Evolutionary conservation across 2,797 vertebrate species (phyloP), one percentile per base, ranked within the genome.

Genomic region (Sarcophilus harrisii): DNA sequence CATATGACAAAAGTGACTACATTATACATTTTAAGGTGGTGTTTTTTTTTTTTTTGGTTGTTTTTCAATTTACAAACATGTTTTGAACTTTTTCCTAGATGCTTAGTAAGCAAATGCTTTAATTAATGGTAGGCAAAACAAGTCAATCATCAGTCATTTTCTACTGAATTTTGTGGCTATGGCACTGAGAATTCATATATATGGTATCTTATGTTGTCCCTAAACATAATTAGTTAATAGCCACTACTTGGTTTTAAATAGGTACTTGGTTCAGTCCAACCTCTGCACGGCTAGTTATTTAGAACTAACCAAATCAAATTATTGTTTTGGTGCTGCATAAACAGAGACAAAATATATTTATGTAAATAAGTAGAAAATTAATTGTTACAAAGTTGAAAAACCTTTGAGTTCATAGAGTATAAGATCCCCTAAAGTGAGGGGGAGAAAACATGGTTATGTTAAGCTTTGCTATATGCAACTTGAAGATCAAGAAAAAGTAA

Each of bases 211-310:
- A 29, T 92, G 49, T 81, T 93, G 27, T 32, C 12, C 94, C 90
- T 58, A 90, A 95, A 93, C 0, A 94, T 52, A 52, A 5, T 52
- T 6, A 92, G 57, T 4, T 81, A 94, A 95, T 5, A 58, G 32
- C 57, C 91, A 38, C 73, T 91, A 55, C 81, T 93, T 94, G 10
- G 93, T 55, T 8, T 58, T 38, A 95, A 96, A 6, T 58, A 90
- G 87, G 55, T 12, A 93, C 45, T 58, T 73, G 54, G 81, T 28
- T 92, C 27, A 38, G 92, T 45, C 9, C 38, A 81, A 24, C 73
- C 45, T 81, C 73, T 81, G 45, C 96, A 32, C 92, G 58, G 58
- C 59, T 59, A 38, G 21, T 4, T 87, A 29, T 97, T 90, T 1
- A 55, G 90, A n/a, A 91, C 8, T 5, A 8, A 14, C 14, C 18